Conservation (phyloP, 2,888 invertebrate genomes). For the Drosophila emarginata region DNA sequence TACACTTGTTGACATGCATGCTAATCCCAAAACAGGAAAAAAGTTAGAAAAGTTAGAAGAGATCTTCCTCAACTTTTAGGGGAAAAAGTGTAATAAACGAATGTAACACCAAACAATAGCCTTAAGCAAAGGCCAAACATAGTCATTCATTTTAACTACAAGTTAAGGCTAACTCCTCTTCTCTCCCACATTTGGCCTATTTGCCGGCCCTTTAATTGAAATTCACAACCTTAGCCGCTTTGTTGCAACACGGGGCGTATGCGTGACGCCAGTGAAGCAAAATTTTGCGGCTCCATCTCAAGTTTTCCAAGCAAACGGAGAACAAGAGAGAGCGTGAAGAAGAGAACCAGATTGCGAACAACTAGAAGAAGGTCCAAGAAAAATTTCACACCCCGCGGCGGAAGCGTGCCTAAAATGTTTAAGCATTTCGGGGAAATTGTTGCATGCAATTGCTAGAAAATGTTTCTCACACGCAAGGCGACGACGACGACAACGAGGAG, state of each 20-base stretch:
- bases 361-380: slow-evolving; percentile 30
- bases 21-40: background rate
- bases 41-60: background rate
- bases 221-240: slow-evolving; percentile 67
- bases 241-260: slow-evolving; percentile 66
- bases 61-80: slow-evolving; percentile 22
- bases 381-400: slow-evolving; percentile 46
- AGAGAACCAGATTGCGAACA: slow-evolving; percentile 28
- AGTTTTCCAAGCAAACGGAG: background rate
- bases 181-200: slow-evolving; percentile 12
- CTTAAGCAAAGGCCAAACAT: slow-evolving; percentile 43
- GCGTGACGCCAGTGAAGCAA: slow-evolving; percentile 62
- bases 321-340: no score
- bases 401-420: slow-evolving; percentile 75
- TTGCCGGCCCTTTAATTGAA: slow-evolving; percentile 60
- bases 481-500: slow-evolving; percentile 23
- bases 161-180: background rate
- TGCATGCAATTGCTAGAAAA: slow-evolving; percentile 74
- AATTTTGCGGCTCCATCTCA: background rate
- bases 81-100: slow-evolving; percentile 21
- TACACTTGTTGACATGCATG: slow-evolving; percentile 20
- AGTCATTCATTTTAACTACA: slow-evolving; percentile 68
- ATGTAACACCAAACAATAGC: slow-evolving; percentile 14
- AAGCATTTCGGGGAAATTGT: slow-evolving; percentile 65
- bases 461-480: slow-evolving; percentile 68